Base-by-base conservation (phyloP, 64 coral and sea anemone genomes). In the Montipora cactus region DNA sequence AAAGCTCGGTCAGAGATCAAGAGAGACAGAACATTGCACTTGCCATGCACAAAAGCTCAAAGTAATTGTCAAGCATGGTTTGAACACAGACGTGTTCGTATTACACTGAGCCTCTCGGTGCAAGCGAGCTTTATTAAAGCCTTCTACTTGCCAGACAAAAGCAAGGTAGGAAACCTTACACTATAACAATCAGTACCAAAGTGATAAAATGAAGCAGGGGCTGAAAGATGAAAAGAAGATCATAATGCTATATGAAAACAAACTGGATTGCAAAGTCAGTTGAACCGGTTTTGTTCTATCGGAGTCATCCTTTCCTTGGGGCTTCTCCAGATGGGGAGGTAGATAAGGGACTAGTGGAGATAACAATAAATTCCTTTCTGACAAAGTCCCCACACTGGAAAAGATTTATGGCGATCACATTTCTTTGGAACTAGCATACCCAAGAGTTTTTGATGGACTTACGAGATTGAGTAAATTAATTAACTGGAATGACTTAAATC, bases 151-250 rank as follows among this genome's bases (percentile, higher is more conserved):
- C 44, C 74, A 80, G 14, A 95, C 93, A 61, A 95, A 95, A 87
- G 93, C 74, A 78, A 86, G 87, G 44, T n/a, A 79, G 67, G 93
- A 90, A 90, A 90, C 93, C 67, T 87, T 93, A 70, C 47, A 90
- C n/a, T 89, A 74, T 77, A 89, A 89, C 3, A 69, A 83, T 15
- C 59, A 89, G 45, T 79, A 85, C 62, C 95, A 96, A 80, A 96
- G 91, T 93, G 28, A 28, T 44, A 93, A 47, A 77, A 94, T 93
- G 95, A 91, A 81, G n/a, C 95, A 94, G 62, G 81, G 82, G 10
- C 53, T 96, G 49, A 45, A 55, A 82, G 91, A 93, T 87, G 95
- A 96, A 82, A 91, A 96, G 61, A 67, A 23, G 66, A 93, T 96
- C 25, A 14, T 49, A 55, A 87, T 57, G 73, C 23, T 81, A 14